These are phyloP conservation scores for Sarcophaga caerulescens DNA, from an alignment of 2,888 invertebrate species.

Conservation along the genomic window DNA sequence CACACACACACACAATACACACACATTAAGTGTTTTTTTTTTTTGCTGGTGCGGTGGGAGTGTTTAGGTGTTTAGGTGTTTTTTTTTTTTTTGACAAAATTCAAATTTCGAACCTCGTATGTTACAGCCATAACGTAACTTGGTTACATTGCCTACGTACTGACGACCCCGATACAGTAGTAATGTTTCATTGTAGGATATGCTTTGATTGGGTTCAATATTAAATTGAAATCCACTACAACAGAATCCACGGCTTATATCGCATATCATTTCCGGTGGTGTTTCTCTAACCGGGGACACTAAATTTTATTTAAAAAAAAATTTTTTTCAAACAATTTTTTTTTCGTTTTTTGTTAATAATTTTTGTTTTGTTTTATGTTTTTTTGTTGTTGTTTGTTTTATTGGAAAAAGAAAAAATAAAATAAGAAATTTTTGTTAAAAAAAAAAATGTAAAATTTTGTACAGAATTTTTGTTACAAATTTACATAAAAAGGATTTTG, in stretches of 20 bases:
- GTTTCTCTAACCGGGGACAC: slow-evolving; percentile 71
- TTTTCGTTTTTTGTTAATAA: slow-evolving; percentile 66
- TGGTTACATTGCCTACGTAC: slow-evolving; percentile 77
- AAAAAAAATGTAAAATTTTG: slow-evolving; percentile 5
- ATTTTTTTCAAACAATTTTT: slow-evolving; percentile 16
- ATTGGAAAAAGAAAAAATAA: slow-evolving; percentile 36
- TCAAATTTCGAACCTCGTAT: slow-evolving; percentile 69
- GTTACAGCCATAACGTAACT: slow-evolving; percentile 75
- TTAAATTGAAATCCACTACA: slow-evolving; percentile 76
- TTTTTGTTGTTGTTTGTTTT: slow-evolving; percentile 34
- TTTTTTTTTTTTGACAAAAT: not conserved
- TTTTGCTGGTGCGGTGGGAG: not conserved
- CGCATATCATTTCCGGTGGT: slow-evolving; percentile 74
- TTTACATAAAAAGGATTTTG: too few species aligned
- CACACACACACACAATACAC: not conserved
- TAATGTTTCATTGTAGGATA: slow-evolving; percentile 77
- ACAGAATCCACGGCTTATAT: slow-evolving; percentile 74
- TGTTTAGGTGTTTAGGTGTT: not conserved
- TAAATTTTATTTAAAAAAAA: not conserved
- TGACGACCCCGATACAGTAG: slow-evolving; percentile 75
- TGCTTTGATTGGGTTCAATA: slow-evolving; percentile 76
- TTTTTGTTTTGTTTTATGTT: slow-evolving; percentile 21
- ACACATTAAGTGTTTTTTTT: slow-evolving; percentile 17
- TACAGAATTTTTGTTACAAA: not conserved
- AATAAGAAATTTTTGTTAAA: not conserved